Evolutionary conservation across 2,113 vertebrate species (phyloP).

Genomic region (Hemichromis elongatus): DNA sequence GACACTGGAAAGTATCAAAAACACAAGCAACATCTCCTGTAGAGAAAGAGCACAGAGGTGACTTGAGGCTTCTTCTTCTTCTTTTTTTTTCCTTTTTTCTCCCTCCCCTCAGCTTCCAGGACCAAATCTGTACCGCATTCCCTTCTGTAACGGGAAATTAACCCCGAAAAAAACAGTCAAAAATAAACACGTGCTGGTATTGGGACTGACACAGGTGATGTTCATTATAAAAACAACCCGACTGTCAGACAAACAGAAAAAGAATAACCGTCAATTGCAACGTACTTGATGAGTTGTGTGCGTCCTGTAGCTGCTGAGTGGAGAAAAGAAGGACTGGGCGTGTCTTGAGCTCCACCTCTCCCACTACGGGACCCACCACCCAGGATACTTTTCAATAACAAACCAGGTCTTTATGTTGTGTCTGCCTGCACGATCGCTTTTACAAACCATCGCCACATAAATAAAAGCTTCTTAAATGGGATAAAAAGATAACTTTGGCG

Average conservation of each 20-base stretch:
- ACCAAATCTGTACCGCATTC: not conserved
- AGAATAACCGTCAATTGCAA: not conserved
- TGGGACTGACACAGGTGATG: not conserved
- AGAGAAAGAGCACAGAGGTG: not conserved
- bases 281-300: not conserved
- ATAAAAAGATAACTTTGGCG: not conserved
- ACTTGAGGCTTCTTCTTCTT: not conserved
- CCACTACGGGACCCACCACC: not conserved
- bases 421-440: not conserved
- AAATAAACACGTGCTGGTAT: not conserved
- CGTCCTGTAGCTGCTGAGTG: not conserved
- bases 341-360: not conserved
- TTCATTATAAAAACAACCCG: not conserved
- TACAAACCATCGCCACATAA: not conserved
- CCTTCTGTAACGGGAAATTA: not conserved
- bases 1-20: not conserved
- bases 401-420: not conserved
- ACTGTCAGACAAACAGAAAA: not conserved
- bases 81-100: rapidly evolving
- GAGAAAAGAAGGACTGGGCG: not conserved
- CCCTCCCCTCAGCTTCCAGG: not conserved
- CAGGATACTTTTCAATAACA: not conserved
- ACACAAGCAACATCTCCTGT: not conserved
- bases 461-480: not conserved
- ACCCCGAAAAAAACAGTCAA: not conserved